Percentiles rank a stretch among this genome's conserved stretches.
Conservation (phyloP, 2,888 invertebrate species). For the Catocala nupta region DNA sequence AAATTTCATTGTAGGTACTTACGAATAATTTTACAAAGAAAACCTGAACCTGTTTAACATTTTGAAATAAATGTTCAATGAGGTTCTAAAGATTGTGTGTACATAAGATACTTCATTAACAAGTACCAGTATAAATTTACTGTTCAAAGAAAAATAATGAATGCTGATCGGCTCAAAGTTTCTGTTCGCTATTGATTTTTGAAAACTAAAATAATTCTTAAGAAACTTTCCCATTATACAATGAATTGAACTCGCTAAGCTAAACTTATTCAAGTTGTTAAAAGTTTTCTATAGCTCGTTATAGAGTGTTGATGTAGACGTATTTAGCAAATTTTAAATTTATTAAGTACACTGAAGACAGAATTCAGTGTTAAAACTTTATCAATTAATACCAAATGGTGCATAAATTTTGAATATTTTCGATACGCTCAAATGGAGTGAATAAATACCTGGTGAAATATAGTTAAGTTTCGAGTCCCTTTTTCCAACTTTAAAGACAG, state of each 20-base stretch:
- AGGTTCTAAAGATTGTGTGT: constrained; percentile 30
- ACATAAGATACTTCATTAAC: constrained; percentile 38
- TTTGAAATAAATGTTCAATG: constrained; percentile 32
- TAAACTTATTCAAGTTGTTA: constrained; percentile 52
- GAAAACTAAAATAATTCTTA: constrained; percentile 46
- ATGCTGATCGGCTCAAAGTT: constrained; percentile 37
- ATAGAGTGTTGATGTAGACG: constrained; percentile 29
- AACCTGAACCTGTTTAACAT: constrained; percentile 13
- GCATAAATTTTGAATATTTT: neutral
- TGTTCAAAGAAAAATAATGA: constrained; percentile 36
- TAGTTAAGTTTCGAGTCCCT: too few relatives aligned
- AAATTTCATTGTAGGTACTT: neutral
- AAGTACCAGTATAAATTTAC: constrained; percentile 29
- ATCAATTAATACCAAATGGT: neutral
- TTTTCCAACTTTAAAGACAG: too few relatives aligned
- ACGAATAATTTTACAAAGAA: constrained; percentile 31
- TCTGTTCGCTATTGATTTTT: constrained; percentile 44
- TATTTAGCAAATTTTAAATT: constrained; percentile 18
- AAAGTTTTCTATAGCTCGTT: constrained; percentile 55
- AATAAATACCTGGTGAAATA: too few relatives aligned
- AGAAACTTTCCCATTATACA: constrained; percentile 42
- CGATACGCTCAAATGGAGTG: too few relatives aligned
- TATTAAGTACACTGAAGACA: constrained; percentile 23
- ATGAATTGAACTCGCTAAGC: constrained; percentile 41
- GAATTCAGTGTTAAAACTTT: constrained; percentile 15